phyloP scores from a whole-genome alignment of 2,888 invertebrate species.

The Tetropium fuscum region DNA sequence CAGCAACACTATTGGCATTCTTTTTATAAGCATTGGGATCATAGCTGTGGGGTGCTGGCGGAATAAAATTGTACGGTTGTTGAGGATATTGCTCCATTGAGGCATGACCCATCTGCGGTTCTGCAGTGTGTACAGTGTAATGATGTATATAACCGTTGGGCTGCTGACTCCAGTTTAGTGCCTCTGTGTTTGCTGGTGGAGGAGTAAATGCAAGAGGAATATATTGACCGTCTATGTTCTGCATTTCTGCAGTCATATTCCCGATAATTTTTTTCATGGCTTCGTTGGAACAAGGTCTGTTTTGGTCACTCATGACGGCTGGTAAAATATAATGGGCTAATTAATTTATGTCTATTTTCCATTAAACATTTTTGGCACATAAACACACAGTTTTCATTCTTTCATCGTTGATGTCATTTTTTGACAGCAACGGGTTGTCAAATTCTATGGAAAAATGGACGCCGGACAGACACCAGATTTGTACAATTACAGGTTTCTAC shows the following conservation, averaged over 20 bases:
- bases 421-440: slow-evolving; percentile 15
- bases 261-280: slow-evolving; percentile 71
- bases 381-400: slow-evolving; percentile 44
- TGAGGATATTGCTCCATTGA: slow-evolving; percentile 40
- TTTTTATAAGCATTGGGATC: slow-evolving; percentile 48
- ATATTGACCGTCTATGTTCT: slow-evolving; percentile 70
- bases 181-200: slow-evolving; percentile 49
- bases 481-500: background rate
- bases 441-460: slow-evolving; percentile 14
- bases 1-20: slow-evolving; percentile 38
- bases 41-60: slow-evolving; percentile 44
- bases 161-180: slow-evolving; percentile 51
- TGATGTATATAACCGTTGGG: slow-evolving; percentile 47
- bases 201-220: slow-evolving; percentile 68
- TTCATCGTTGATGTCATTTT: slow-evolving; percentile 10
- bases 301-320: slow-evolving; percentile 59
- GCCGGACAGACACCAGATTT: background rate
- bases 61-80: slow-evolving; percentile 47
- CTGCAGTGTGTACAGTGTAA: slow-evolving; percentile 50
- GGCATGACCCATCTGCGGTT: slow-evolving; percentile 30
- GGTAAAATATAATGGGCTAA: slow-evolving; percentile 8
- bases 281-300: slow-evolving; percentile 56
- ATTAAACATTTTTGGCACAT: slow-evolving; percentile 51
- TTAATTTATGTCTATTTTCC: slow-evolving; percentile 35
- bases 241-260: slow-evolving; percentile 72